Evolutionary conservation across 2,113 vertebrate species (phyloP).

Genomic region (Colossoma macropomum): DNA sequence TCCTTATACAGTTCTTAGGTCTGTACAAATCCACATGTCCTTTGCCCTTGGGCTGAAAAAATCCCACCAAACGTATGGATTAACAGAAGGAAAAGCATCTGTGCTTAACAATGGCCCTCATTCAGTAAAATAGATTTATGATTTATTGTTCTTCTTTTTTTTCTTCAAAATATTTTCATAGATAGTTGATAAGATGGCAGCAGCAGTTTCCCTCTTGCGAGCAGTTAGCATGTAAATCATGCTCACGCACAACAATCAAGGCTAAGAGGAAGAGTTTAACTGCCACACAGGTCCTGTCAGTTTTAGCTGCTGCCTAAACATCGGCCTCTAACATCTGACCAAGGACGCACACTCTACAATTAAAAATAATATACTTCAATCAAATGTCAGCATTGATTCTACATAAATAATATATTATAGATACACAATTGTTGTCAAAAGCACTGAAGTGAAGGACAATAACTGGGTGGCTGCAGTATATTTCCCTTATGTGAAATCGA

Average conservation of each 20-base stretch:
- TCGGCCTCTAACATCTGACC: not conserved
- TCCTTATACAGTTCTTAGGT: not conserved
- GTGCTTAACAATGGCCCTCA: not conserved
- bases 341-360: not conserved
- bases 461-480: no score
- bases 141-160: not conserved
- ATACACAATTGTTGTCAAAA: not conserved
- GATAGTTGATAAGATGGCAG: constrained; percentile 42
- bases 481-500: no score
- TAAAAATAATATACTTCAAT: not conserved
- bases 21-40: not conserved
- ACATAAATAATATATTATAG: not conserved
- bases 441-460: no score
- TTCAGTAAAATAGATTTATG: not conserved
- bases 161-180: constrained; percentile 40
- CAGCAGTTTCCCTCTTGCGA: not conserved
- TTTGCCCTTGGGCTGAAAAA: not conserved
- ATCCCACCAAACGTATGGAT: not conserved
- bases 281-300: not conserved
- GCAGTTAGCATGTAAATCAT: constrained; percentile 42
- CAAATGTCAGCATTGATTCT: not conserved
- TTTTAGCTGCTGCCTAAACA: not conserved
- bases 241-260: constrained; percentile 1
- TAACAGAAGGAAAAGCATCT: not conserved
- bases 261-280: constrained; percentile 24